These are phyloP conservation scores for Drosophila algonquin DNA, from an alignment of 2,888 invertebrate genomes.

Conservation along the genomic window DNA sequence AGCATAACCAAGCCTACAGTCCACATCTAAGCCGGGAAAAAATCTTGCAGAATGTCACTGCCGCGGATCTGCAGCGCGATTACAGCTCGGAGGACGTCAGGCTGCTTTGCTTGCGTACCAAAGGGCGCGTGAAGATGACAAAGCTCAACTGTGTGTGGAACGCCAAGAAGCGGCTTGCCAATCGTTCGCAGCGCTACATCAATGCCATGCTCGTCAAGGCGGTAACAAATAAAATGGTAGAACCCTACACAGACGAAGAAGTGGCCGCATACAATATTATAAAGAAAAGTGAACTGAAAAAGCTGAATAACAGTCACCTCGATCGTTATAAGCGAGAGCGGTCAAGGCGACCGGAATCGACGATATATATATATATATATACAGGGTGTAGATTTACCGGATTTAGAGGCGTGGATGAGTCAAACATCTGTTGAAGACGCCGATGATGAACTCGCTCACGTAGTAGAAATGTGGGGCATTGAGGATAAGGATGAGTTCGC, in stretches of 20 bases:
- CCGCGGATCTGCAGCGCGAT: conserved; percentile 48
- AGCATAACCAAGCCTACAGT: not conserved
- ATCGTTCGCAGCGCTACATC: conserved; percentile 46
- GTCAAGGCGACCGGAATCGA: no score
- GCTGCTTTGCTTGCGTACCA: conserved; percentile 54
- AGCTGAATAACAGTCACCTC: conserved; percentile 46
- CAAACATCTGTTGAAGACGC: no score
- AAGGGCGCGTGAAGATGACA: conserved; percentile 50
- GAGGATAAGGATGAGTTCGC: not conserved
- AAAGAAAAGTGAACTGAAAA: conserved; percentile 43
- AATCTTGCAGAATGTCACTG: conserved; percentile 48
- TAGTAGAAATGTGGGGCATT: no score
- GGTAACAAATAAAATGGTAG: conserved; percentile 45
- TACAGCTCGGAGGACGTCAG: conserved; percentile 34
- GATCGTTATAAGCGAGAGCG: conserved; percentile 27
- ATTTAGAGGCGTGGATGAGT: no score
- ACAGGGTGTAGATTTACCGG: no score
- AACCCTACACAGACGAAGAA: conserved; percentile 43
- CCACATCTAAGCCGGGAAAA: not conserved
- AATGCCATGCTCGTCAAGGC: conserved; percentile 59
- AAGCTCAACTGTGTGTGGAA: conserved; percentile 53
- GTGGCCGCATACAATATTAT: conserved; percentile 25
- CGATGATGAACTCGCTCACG: no score
- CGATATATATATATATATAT: no score
- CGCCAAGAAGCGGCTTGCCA: conserved; percentile 46